Evolutionary conservation across 2,888 invertebrate genomes (phyloP).

Genomic region (Tetrapedia diversipes): DNA sequence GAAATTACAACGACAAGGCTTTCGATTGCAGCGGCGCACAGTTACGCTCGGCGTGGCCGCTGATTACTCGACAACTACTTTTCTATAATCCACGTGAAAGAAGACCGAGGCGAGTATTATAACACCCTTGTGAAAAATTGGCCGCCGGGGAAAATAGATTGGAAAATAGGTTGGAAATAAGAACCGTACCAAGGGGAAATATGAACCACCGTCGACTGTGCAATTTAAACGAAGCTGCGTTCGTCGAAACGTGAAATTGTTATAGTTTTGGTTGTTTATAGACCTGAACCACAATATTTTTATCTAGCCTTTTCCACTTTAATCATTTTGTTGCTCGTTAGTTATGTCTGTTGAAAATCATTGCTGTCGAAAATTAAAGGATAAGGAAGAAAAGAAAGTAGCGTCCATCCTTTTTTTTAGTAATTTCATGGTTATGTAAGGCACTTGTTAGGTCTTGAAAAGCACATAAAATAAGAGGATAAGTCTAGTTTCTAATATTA

Average conservation of each 20-base stretch:
- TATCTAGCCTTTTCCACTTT: too few species aligned
- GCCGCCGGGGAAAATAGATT: slow-evolving; percentile 16
- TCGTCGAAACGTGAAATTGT: not conserved
- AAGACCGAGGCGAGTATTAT: slow-evolving; percentile 9
- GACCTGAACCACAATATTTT: too few species aligned
- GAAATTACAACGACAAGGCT: slow-evolving; percentile 14
- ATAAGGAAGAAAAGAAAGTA: too few species aligned
- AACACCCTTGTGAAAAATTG: not conserved
- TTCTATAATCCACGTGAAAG: slow-evolving; percentile 12
- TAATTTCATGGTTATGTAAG: too few species aligned
- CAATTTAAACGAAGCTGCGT: slow-evolving; percentile 20
- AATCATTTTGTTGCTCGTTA: too few species aligned
- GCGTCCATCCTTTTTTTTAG: too few species aligned
- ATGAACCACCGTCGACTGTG: not conserved
- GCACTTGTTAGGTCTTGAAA: too few species aligned
- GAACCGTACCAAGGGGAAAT: slow-evolving; percentile 23
- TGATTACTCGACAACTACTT: slow-evolving; percentile 18
- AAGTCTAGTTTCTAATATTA: too few species aligned
- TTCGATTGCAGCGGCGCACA: slow-evolving; percentile 1
- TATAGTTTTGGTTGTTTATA: not conserved
- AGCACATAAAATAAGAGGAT: too few species aligned
- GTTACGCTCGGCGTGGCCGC: slow-evolving; percentile 2
- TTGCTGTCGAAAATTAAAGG: too few species aligned
- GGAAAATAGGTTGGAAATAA: slow-evolving; percentile 29
- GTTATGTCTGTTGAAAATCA: too few species aligned